Evolutionary conservation across 2,113 vertebrate species (phyloP).

Genomic region (Tragelaphus imberbis): DNA sequence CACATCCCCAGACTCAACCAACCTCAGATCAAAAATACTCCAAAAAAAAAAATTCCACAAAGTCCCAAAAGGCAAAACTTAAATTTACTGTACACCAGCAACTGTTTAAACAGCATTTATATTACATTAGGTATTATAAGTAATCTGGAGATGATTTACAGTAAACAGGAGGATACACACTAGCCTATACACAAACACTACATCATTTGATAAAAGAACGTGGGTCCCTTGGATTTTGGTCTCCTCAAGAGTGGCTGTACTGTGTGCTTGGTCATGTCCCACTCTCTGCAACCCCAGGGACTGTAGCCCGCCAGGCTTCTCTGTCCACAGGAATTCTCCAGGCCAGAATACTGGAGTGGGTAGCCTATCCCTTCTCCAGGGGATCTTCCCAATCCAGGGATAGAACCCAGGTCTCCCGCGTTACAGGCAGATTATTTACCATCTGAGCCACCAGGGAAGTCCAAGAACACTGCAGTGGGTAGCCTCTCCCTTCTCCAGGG

Average conservation of each 20-base stretch:
- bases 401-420: accelerated
- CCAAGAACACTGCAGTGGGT: neutral
- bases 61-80: neutral
- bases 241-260: neutral
- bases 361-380: neutral
- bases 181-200: neutral
- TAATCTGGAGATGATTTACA: neutral
- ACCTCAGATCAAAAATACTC: neutral
- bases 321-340: neutral
- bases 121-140: neutral
- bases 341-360: neutral
- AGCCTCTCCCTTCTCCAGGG: neutral
- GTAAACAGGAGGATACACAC: neutral
- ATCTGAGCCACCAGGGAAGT: neutral
- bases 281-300: neutral
- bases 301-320: neutral
- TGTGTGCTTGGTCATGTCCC: accelerated
- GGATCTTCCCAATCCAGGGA: neutral
- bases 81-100: neutral
- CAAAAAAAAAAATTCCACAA: neutral
- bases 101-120: neutral
- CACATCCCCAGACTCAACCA: neutral
- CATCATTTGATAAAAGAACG: neutral
- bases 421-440: neutral
- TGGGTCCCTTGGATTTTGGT: neutral